A percentile compares a stretch with the other conserved stretches of the same genome.
Conservation (phyloP, 2,888 invertebrate species). For the Buathra laborator region DNA sequence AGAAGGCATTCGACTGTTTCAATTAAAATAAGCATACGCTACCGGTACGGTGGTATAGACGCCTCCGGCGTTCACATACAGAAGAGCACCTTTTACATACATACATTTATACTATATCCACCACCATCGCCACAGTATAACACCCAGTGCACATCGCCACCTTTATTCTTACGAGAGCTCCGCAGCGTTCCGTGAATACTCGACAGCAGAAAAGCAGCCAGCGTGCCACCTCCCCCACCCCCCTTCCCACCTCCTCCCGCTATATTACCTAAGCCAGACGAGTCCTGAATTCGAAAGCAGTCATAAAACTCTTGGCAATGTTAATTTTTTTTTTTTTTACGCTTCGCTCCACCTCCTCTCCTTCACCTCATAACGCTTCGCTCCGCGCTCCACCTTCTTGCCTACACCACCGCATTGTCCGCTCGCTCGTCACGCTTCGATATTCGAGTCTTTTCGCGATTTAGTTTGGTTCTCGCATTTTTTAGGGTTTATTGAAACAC, state of each 20-base stretch:
- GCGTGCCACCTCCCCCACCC: conserved; percentile 61
- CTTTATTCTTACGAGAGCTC: conserved; percentile 61
- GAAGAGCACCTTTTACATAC: not conserved
- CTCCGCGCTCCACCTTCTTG: not conserved
- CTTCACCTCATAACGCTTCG: conserved; percentile 23
- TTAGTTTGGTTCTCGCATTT: conserved; percentile 6
- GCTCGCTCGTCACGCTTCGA: conserved; percentile 9
- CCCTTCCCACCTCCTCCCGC: conserved; percentile 72
- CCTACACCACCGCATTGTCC: conserved; percentile 14
- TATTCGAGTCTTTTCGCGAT: conserved; percentile 55
- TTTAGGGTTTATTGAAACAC: conserved; percentile 54
- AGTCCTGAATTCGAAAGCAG: conserved; percentile 83
- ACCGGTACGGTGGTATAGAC: conserved; percentile 58
- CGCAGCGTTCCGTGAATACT: conserved; percentile 53
- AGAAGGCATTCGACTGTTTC: conserved; percentile 79
- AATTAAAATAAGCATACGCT: conserved; percentile 83
- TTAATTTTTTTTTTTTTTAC: conserved; percentile 73
- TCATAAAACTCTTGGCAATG: conserved; percentile 78
- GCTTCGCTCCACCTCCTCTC: conserved; percentile 28
- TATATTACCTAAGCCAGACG: conserved; percentile 82
- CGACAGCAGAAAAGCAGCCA: conserved; percentile 39
- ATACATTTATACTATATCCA: conserved; percentile 31
- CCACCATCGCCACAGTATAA: conserved; percentile 45
- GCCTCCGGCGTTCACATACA: conserved; percentile 47
- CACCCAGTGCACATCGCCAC: conserved; percentile 61